Percentiles rank a stretch among this genome's conserved stretches.
phyloP scores from a whole-genome alignment of 1,140 invertebrate genomes.

The Cyrtorhinus lividipennis region DNA sequence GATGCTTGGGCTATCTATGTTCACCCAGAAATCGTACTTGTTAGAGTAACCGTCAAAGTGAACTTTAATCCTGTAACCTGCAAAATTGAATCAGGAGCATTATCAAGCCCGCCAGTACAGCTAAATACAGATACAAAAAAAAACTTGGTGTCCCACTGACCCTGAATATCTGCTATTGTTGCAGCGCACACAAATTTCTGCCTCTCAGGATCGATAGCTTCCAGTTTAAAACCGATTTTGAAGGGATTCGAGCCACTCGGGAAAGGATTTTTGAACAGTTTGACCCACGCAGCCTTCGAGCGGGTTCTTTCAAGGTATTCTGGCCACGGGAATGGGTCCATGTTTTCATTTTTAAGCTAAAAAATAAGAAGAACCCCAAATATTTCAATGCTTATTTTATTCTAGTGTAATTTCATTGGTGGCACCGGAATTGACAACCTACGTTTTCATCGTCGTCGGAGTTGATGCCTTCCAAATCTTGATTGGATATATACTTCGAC shows the following conservation, averaged over 20 bases:
- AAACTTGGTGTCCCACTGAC: constrained; percentile 20
- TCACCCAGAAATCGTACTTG: constrained; percentile 87
- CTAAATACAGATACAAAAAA: background rate
- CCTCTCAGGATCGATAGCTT: constrained; percentile 85
- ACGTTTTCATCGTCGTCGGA: background rate
- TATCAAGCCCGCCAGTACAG: too few species aligned
- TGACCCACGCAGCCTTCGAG: constrained; percentile 52
- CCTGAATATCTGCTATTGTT: constrained; percentile 64
- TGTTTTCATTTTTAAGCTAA: background rate
- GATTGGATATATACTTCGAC: background rate
- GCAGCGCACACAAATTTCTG: constrained; percentile 79
- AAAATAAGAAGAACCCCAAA: background rate
- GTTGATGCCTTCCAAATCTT: background rate
- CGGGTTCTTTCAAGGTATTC: constrained; percentile 11
- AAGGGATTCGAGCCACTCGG: constrained; percentile 55
- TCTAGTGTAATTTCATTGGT: background rate
- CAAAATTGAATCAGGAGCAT: constrained; percentile 17
- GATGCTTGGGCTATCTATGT: constrained; percentile 77
- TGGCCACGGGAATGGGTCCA: constrained; percentile 16
- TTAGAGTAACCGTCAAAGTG: constrained; percentile 87
- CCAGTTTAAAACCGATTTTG: constrained; percentile 76
- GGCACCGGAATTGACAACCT: background rate
- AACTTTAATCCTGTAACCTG: constrained; percentile 64
- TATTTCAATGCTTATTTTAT: background rate
- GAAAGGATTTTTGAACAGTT: constrained; percentile 63